Evolutionary conservation across 2,888 invertebrate genomes (phyloP).

Genomic region (Aporophyla lueneburgensis): DNA sequence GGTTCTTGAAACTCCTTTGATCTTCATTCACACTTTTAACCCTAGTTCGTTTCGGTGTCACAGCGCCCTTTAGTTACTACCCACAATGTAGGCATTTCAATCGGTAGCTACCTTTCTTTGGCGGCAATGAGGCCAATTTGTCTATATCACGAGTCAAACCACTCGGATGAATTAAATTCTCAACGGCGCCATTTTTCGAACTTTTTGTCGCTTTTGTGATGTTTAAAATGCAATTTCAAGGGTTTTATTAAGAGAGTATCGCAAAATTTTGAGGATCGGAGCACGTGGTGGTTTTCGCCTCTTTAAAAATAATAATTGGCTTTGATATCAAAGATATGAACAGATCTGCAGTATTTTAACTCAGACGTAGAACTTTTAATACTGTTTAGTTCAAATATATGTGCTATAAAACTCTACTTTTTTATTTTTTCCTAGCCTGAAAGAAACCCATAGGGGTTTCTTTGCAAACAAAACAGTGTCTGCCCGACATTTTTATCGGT

Average conservation of each 20-base stretch:
- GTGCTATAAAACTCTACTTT: background rate
- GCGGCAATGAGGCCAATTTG: conserved; percentile 83
- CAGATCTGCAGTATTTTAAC: background rate
- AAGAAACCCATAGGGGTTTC: background rate
- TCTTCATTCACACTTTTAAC: too few relatives aligned
- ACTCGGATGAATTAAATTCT: conserved; percentile 80
- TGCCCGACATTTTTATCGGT: background rate
- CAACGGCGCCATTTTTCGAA: conserved; percentile 57
- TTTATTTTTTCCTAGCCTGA: background rate
- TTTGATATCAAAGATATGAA: background rate
- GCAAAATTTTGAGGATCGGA: conserved; percentile 2
- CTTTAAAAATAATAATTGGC: background rate
- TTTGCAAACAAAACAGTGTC: too few relatives aligned
- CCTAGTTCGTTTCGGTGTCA: conserved; percentile 64
- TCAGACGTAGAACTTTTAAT: background rate
- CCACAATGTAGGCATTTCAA: conserved; percentile 65
- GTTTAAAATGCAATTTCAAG: conserved; percentile 26
- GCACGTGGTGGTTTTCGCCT: background rate
- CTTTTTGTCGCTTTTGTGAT: conserved; percentile 49
- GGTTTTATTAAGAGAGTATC: background rate
- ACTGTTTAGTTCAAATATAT: background rate
- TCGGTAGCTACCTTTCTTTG: conserved; percentile 73
- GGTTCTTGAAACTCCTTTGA: background rate
- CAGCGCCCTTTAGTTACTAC: conserved; percentile 61
- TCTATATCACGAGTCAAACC: conserved; percentile 76